Evolutionary conservation across 1,140 invertebrate species (phyloP).

Genomic region (Tetramorium parvispinum): DNA sequence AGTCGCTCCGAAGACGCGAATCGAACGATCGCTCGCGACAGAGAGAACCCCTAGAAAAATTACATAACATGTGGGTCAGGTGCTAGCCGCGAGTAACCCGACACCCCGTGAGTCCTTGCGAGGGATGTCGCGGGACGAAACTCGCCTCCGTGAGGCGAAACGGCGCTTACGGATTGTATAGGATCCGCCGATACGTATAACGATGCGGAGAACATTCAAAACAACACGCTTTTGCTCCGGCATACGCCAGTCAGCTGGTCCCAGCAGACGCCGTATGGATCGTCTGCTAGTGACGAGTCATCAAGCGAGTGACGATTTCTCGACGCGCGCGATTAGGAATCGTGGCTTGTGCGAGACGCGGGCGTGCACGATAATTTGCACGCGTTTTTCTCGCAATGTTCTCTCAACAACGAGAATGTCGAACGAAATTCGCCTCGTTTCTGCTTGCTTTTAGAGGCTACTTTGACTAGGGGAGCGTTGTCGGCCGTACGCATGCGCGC

Average conservation of each 20-base stretch:
- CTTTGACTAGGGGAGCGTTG: constrained; percentile 30
- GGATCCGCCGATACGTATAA: neutral
- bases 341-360: neutral
- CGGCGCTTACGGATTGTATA: neutral
- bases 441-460: constrained; percentile 19
- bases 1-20: no score
- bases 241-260: constrained; percentile 46
- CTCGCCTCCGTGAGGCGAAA: neutral
- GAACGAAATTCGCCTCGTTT: no score
- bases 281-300: constrained; percentile 46
- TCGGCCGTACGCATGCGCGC: constrained; percentile 34
- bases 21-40: neutral
- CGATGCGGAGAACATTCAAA: neutral
- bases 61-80: constrained; percentile 39
- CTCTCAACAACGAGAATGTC: neutral
- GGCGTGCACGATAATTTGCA: neutral
- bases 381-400: neutral
- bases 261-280: constrained; percentile 72
- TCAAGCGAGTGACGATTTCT: neutral
- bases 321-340: neutral
- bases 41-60: neutral
- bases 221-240: constrained; percentile 6
- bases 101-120: neutral
- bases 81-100: neutral
- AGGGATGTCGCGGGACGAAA: no score